Base-by-base conservation (phyloP, 2,113 vertebrate genomes). In the Bostrychus sinensis region DNA sequence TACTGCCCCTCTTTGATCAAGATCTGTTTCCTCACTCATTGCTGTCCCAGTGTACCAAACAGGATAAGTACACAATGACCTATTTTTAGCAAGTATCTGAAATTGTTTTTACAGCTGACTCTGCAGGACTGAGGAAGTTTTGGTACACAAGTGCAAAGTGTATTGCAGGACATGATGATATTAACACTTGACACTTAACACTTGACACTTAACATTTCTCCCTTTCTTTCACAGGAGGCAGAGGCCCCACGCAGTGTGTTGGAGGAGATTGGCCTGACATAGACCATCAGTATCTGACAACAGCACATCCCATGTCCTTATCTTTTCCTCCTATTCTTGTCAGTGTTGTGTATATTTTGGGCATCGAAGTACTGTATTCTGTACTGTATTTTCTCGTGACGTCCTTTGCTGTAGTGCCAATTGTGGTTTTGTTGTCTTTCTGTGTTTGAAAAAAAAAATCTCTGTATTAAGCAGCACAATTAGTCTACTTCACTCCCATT, bases 191-290 rank as follows among this genome's bases (percentile, higher is more conserved):
- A n/a, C n/a, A n/a, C n/a, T n/a, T n/a, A n/a, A n/a, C n/a, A n/a
- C n/a, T n/a, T n/a, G n/a, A n/a, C n/a, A n/a, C n/a, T n/a, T n/a
- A n/a, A n/a, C n/a, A n/a, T 62, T 89, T 89, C 89, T 41, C 30
- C 60, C 83, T 72, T 51, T 60, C 85, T 70, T 89, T 86, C 78
- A 0, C 92, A 98, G 96, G 96, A 98, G 94, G 96, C 96, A 7
- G 96, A 98, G 88, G 96, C 96, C 59, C 96, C 96, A 79, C 95
- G 96, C 89, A 98, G 96, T 72, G 96, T 98, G 72, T 93, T 98
- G 88, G 96, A 98, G 92, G 96, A 98, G 87, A 98, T 98, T 81
- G 96, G 96, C 22, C 93, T 98, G 92, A 98, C 96, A 96, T 98
- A 96, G 91, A 77, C 48, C 54, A 16, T 16, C 32, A 0, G 39